Base-by-base conservation (phyloP, 23 tunicate species). In the Clavelina lepadiformis region DNA sequence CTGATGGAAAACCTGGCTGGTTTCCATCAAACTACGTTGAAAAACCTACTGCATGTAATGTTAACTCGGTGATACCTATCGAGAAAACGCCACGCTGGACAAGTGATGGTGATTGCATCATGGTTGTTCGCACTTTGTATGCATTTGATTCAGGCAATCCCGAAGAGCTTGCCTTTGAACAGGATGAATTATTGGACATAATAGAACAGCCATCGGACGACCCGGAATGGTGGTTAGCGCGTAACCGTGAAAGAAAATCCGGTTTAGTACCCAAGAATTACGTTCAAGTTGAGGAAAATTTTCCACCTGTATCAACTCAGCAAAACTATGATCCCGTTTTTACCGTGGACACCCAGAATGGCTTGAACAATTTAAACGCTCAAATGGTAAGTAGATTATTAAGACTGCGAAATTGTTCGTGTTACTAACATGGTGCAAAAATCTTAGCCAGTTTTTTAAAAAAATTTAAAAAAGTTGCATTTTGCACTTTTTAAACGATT, bases 241-340 rank as follows among this genome's bases (percentile, higher is more conserved):
- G 89, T 20, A 80, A 81, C 61, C 38, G 72, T 27, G 74, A 82
- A 15, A 83, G 89, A 15, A 35, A 33, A 20, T 49, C 56, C 7
- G 97, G 97, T 2, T 80, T 89, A 7, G 87, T 89, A 3, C 97
- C 97, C 51, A 75, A 62, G 71, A 89, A 89, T 65, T 89, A 89
- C 57, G 86, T 89, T 27, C 89, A 89, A 51, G 49, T 53, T 2
- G n/a, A n/a, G n/a, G n/a, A n/a, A n/a, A n/a, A n/a, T n/a, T n/a
- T n/a, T n/a, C n/a, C n/a, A n/a, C n/a, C n/a, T n/a, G n/a, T n/a
- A n/a, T n/a, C n/a, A n/a, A n/a, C n/a, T n/a, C n/a, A n/a, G n/a
- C n/a, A n/a, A n/a, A n/a, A n/a, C n/a, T n/a, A n/a, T n/a, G n/a
- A n/a, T n/a, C n/a, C n/a, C n/a, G n/a, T n/a, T n/a, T n/a, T n/a